These are phyloP conservation scores for Altica lythri DNA, from an alignment of 2,888 invertebrate genomes.

Conservation along the genomic window DNA sequence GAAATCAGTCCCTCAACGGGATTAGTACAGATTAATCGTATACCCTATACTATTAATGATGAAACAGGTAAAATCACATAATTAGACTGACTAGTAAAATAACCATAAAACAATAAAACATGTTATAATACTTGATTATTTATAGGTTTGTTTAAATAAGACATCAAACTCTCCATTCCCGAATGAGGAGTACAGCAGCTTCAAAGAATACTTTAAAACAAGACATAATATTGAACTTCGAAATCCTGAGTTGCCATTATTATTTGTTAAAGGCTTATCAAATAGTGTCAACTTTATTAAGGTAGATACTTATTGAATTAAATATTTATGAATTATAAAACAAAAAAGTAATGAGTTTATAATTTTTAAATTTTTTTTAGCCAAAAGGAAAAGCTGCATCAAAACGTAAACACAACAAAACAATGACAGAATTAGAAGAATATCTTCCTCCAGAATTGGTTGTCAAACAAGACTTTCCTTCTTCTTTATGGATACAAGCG, in stretches of 20 bases:
- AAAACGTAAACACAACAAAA: conserved; percentile 55
- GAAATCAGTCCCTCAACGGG: too few species aligned
- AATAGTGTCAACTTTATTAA: conserved; percentile 65
- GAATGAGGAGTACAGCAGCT: conserved; percentile 64
- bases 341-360: background rate
- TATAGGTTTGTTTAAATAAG: conserved; percentile 60
- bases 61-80: too few species aligned
- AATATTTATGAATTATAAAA: background rate
- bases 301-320: background rate
- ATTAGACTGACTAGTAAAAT: too few species aligned
- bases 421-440: conserved; percentile 65
- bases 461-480: conserved; percentile 70
- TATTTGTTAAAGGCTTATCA: conserved; percentile 77
- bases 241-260: conserved; percentile 72
- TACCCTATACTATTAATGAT: too few species aligned
- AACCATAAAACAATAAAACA: too few species aligned
- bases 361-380: conserved; percentile 8
- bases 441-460: conserved; percentile 89
- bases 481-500: conserved; percentile 83
- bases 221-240: conserved; percentile 73
- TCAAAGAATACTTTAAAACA: conserved; percentile 72
- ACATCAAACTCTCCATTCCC: conserved; percentile 72
- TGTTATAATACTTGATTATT: too few species aligned
- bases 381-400: conserved; percentile 54
- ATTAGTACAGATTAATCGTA: too few species aligned